These are phyloP conservation scores for Oxyscelio sp. DNA, from an alignment of 2,888 invertebrate species.

Conservation along the genomic window DNA sequence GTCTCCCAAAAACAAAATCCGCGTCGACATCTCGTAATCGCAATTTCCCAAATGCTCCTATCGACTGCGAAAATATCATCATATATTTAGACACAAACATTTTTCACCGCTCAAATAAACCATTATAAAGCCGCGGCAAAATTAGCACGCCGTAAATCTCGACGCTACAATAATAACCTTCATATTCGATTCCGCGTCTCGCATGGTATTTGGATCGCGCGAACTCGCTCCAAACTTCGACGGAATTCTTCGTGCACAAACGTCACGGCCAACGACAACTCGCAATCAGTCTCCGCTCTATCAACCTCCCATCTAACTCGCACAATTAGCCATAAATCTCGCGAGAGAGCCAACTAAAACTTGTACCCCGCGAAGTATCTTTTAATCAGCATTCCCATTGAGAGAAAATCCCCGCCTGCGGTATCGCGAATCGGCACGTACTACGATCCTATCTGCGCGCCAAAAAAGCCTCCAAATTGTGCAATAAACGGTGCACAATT, in stretches of 20 bases:
- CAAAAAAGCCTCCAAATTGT: conserved; percentile 5
- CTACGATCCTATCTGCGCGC: not conserved
- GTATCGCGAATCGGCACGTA: not conserved
- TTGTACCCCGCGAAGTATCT: conserved; percentile 11
- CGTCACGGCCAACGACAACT: not conserved
- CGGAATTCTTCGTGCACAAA: no score
- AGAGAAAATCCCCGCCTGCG: conserved; percentile 10
- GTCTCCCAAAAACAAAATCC: no score
- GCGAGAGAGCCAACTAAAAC: conserved; percentile 15
- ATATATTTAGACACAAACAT: no score
- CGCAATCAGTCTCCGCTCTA: conserved; percentile 7
- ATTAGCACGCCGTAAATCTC: conserved; percentile 33
- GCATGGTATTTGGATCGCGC: conserved; percentile 6
- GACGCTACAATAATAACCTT: conserved; percentile 28
- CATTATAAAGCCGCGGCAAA: conserved; percentile 18
- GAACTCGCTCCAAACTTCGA: no score
- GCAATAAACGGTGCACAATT: conserved; percentile 42
- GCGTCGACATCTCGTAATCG: no score
- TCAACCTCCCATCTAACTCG: conserved; percentile 9
- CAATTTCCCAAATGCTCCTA: no score
- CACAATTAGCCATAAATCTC: conserved; percentile 32
- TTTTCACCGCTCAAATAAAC: conserved; percentile 39
- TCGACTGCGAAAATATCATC: no score
- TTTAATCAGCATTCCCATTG: conserved; percentile 13
- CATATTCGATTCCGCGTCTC: conserved; percentile 3